Percentiles rank a stretch among this genome's conserved stretches.
Conservation (phyloP, 2,797 vertebrate genomes). For the Pseudotriccus pelzelni region DNA sequence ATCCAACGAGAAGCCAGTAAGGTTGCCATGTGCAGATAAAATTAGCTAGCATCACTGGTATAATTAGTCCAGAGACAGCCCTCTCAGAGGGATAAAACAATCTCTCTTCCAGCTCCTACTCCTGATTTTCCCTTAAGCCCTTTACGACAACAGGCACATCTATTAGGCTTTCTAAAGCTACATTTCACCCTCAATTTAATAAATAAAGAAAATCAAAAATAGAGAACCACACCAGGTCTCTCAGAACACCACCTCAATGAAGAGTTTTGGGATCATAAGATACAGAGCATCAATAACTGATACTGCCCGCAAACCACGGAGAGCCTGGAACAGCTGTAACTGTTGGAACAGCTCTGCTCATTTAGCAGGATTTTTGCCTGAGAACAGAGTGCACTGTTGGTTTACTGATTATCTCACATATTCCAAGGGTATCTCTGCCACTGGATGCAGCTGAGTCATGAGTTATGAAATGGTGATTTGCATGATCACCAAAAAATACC, state of each 20-base stretch:
- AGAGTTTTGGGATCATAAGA: neutral
- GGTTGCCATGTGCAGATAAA: neutral
- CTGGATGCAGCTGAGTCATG: neutral
- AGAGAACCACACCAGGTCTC: neutral
- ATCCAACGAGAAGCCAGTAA: neutral
- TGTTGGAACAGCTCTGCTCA: neutral
- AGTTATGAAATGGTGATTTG: neutral
- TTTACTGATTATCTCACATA: neutral
- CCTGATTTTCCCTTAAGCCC: neutral
- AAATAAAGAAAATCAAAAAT: neutral
- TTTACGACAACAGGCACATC: neutral
- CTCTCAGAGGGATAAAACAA: neutral
- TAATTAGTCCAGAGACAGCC: neutral
- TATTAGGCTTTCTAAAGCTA: neutral
- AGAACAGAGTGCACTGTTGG: neutral
- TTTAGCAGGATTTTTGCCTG: neutral
- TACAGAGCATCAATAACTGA: neutral
- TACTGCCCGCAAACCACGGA: neutral
- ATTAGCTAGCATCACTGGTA: neutral
- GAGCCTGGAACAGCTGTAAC: neutral
- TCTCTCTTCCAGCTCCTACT: neutral
- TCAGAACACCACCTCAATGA: neutral
- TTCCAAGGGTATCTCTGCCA: neutral
- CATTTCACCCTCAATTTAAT: neutral
- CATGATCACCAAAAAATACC: neutral